Percentiles rank a stretch among this genome's conserved stretches.
phyloP scores from a whole-genome alignment of 2,113 vertebrate species.

The Reinhardtius hippoglossoides region DNA sequence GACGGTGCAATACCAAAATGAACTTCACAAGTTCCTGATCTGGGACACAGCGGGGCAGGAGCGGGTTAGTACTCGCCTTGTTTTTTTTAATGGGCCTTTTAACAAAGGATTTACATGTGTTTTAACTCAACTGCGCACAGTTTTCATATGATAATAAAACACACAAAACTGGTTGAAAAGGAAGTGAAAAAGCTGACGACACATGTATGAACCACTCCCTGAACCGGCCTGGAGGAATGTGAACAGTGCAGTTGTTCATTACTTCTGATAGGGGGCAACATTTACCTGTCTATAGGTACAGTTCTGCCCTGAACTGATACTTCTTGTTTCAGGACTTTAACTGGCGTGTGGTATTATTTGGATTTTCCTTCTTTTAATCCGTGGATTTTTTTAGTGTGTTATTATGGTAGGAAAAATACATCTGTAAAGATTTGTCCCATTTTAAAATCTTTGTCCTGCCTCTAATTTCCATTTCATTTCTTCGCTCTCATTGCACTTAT shows the following conservation, averaged over 20 bases:
- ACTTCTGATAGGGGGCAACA: constrained; percentile 77
- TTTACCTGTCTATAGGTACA: constrained; percentile 57
- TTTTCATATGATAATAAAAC: constrained; percentile 9
- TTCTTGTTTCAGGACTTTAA: neutral
- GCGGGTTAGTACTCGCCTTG: constrained; percentile 83
- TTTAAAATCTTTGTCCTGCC: neutral
- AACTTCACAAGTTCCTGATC: constrained; percentile 97
- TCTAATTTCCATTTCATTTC: neutral
- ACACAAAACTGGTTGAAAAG: constrained; percentile 13
- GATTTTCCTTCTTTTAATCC: constrained; percentile 2
- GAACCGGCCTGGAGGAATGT: neutral
- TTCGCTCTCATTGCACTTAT: neutral
- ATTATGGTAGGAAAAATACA: constrained; percentile 9
- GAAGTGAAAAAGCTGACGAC: constrained; percentile 15
- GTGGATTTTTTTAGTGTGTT: neutral
- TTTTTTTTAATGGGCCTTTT: neutral
- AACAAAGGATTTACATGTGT: neutral
- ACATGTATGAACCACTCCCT: constrained; percentile 17
- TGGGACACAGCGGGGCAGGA: constrained; percentile 98
- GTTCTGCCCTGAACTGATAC: neutral
- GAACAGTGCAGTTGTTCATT: constrained; percentile 57
- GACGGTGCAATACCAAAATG: constrained; percentile 96
- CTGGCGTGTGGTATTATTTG: neutral
- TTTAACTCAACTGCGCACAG: neutral
- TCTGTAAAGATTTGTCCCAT: constrained; percentile 11